Percentiles rank a stretch among this genome's conserved stretches.
Evolutionary conservation across 2,888 invertebrate species (phyloP).

Genomic region (Tenodera sinensis): DNA sequence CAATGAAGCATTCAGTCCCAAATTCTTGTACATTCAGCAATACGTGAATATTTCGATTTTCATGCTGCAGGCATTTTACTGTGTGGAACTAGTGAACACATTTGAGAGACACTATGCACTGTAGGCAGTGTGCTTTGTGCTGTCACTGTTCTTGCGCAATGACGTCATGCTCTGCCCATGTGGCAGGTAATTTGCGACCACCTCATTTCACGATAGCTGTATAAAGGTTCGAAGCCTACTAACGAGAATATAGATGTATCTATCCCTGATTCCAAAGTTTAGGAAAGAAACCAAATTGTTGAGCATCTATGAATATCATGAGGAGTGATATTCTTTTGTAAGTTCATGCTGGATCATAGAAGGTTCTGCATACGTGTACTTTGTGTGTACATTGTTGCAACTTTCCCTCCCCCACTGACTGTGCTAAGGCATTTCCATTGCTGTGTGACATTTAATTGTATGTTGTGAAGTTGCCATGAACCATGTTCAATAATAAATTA

Average conservation of each 20-base stretch:
- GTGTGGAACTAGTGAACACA: too few relatives aligned
- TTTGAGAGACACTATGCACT: too few relatives aligned
- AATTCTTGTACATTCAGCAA: too few relatives aligned
- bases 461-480: slow-evolving; percentile 22
- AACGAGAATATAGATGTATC: not conserved
- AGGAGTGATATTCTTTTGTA: not conserved
- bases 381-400: not conserved
- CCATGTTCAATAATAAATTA: slow-evolving; percentile 1
- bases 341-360: not conserved
- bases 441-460: slow-evolving; percentile 14
- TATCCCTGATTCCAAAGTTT: not conserved
- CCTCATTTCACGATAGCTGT: too few relatives aligned
- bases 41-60: too few relatives aligned
- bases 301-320: not conserved
- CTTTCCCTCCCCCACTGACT: not conserved
- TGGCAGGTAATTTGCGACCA: too few relatives aligned
- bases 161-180: too few relatives aligned
- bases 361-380: not conserved
- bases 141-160: too few relatives aligned
- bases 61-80: too few relatives aligned
- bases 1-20: too few relatives aligned
- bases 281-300: not conserved
- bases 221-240: too few relatives aligned
- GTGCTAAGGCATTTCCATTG: slow-evolving; percentile 6
- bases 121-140: too few relatives aligned